A percentile compares a stretch with the other conserved stretches of the same genome.
Conservation (phyloP, 2,888 invertebrate genomes). For the Pterostichus madidus region DNA sequence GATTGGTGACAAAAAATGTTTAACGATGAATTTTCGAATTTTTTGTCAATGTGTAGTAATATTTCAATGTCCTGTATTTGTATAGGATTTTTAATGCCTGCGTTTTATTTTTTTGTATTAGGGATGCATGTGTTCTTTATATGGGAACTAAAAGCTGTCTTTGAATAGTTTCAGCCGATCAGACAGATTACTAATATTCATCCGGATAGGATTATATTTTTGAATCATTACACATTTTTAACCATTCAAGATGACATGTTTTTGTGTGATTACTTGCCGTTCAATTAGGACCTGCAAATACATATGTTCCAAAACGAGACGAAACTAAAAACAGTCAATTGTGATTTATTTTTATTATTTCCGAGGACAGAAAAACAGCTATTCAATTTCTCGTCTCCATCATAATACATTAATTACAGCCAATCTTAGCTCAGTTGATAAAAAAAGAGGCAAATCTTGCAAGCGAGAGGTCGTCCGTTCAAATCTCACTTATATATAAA, state of each 20-base stretch:
- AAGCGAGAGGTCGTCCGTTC: too few species aligned
- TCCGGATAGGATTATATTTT: slow-evolving; percentile 22
- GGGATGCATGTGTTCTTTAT: neutral
- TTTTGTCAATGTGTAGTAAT: slow-evolving; percentile 54
- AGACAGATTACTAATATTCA: slow-evolving; percentile 37
- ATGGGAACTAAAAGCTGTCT: slow-evolving; percentile 42
- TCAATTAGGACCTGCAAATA: too few species aligned
- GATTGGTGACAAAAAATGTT: slow-evolving; percentile 55
- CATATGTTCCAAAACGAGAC: too few species aligned
- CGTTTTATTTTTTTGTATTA: slow-evolving; percentile 40
- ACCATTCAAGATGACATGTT: neutral
- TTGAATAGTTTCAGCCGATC: slow-evolving; percentile 20
- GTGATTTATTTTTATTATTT: too few species aligned
- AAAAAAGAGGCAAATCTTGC: too few species aligned
- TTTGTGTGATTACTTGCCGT: too few species aligned
- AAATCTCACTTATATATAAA: too few species aligned
- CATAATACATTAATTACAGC: too few species aligned
- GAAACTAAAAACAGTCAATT: too few species aligned
- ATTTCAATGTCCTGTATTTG: slow-evolving; percentile 61
- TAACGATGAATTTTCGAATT: slow-evolving; percentile 56
- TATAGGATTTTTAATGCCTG: slow-evolving; percentile 52
- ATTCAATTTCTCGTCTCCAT: too few species aligned
- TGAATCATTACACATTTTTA: slow-evolving; percentile 7
- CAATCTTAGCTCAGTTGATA: too few species aligned
- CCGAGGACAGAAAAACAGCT: too few species aligned